These are phyloP conservation scores for Naja naja DNA, from an alignment of 2,113 vertebrate species.

Conservation along the genomic window DNA sequence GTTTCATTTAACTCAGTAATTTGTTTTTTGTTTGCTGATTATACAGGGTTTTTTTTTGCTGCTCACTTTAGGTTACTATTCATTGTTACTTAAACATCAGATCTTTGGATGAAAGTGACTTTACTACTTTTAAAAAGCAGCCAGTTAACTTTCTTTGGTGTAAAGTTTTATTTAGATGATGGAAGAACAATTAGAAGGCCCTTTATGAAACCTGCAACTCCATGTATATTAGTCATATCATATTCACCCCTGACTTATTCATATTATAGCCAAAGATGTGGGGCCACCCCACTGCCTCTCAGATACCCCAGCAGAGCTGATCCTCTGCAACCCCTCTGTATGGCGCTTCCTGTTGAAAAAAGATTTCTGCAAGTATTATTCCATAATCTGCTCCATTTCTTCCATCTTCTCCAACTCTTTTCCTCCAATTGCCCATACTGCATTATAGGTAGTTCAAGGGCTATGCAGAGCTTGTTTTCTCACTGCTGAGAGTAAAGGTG, in stretches of 20 bases:
- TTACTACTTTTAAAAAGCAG: neutral
- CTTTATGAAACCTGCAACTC: neutral
- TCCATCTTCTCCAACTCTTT: neutral
- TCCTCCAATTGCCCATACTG: neutral
- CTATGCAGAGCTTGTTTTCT: slow-evolving; percentile 50
- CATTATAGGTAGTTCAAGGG: slow-evolving; percentile 32
- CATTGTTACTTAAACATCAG: neutral
- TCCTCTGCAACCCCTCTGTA: slow-evolving; percentile 8
- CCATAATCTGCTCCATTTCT: neutral
- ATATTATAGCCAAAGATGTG: neutral
- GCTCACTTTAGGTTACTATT: neutral
- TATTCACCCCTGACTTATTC: neutral
- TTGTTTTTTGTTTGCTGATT: neutral
- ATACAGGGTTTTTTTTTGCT: neutral
- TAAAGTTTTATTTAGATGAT: neutral
- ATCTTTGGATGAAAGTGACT: neutral
- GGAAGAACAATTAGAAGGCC: neutral
- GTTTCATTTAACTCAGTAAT: slow-evolving; percentile 38
- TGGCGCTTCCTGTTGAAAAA: neutral
- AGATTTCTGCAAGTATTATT: slow-evolving; percentile 39
- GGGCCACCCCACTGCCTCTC: neutral
- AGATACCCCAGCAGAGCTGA: neutral
- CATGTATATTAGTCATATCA: neutral
- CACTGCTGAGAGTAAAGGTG: slow-evolving; percentile 39
- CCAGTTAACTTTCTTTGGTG: neutral